phyloP scores from a whole-genome alignment of 1,140 invertebrate species.

The Delia radicum region DNA sequence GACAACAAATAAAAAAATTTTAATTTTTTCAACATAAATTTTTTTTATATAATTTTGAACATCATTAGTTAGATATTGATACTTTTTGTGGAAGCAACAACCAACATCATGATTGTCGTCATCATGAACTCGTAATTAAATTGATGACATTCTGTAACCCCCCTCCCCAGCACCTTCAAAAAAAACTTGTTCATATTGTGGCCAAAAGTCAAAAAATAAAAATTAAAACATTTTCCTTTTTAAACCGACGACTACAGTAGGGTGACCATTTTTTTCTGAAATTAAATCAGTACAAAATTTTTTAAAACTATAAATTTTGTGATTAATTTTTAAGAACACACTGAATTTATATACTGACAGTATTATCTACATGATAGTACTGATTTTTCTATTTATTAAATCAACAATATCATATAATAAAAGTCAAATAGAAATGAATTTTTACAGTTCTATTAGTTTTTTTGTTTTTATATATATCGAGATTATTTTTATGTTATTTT shows the following conservation, averaged over 20 bases:
- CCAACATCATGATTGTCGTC: neutral
- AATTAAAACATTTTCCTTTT: neutral
- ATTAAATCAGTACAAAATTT: no score
- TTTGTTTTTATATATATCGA: no score
- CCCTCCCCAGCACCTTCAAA: neutral
- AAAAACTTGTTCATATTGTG: neutral
- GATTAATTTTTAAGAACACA: no score
- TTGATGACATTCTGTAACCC: conserved; percentile 12
- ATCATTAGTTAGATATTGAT: neutral
- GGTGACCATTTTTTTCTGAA: no score
- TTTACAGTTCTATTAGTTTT: no score
- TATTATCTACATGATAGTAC: no score
- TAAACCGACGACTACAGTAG: neutral
- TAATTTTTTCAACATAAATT: neutral
- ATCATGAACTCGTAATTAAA: conserved; percentile 1
- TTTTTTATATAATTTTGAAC: neutral
- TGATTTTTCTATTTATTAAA: no score
- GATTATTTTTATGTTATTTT: no score
- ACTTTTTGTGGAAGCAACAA: neutral
- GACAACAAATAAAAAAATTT: neutral
- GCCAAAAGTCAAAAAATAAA: neutral
- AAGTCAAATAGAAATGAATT: no score
- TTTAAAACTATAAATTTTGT: no score
- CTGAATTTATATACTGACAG: no score
- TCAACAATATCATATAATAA: no score